phyloP scores from a whole-genome alignment of 2,888 invertebrate genomes.

The Spatulosminthurus flaviceps region DNA sequence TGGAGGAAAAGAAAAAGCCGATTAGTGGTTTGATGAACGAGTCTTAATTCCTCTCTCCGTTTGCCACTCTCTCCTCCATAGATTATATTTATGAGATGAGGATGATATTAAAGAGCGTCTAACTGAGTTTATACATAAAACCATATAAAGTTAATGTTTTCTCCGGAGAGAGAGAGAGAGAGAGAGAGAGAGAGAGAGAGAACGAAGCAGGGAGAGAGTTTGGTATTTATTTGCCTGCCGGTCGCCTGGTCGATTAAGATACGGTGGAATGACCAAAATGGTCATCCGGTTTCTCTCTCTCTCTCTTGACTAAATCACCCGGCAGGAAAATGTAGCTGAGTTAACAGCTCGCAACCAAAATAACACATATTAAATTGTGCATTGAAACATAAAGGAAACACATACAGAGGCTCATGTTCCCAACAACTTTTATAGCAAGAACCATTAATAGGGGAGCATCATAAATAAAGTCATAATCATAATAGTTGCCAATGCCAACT shows the following conservation, averaged over 20 bases:
- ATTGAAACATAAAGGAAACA: constrained; percentile 19
- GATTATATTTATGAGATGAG: constrained; percentile 14
- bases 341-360: constrained; percentile 27
- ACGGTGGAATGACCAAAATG: constrained; percentile 36
- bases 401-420: neutral
- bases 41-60: constrained; percentile 33
- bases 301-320: constrained; percentile 22
- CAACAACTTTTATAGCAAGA: neutral
- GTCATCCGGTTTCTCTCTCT: constrained; percentile 35
- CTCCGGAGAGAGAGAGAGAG: constrained; percentile 20
- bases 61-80: constrained; percentile 23
- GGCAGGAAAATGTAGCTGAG: constrained; percentile 2
- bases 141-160: constrained; percentile 8
- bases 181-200: constrained; percentile 23
- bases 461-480: constrained; percentile 39
- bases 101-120: constrained; percentile 14
- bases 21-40: constrained; percentile 30
- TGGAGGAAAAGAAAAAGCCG: constrained; percentile 13
- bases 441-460: constrained; percentile 5
- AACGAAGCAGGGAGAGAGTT: constrained; percentile 3
- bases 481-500: constrained; percentile 31
- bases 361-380: constrained; percentile 30
- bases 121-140: neutral
- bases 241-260: constrained; percentile 40
- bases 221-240: constrained; percentile 30